Evolutionary conservation across 2,888 invertebrate genomes (phyloP).

Genomic region (Cerastoderma edule): DNA sequence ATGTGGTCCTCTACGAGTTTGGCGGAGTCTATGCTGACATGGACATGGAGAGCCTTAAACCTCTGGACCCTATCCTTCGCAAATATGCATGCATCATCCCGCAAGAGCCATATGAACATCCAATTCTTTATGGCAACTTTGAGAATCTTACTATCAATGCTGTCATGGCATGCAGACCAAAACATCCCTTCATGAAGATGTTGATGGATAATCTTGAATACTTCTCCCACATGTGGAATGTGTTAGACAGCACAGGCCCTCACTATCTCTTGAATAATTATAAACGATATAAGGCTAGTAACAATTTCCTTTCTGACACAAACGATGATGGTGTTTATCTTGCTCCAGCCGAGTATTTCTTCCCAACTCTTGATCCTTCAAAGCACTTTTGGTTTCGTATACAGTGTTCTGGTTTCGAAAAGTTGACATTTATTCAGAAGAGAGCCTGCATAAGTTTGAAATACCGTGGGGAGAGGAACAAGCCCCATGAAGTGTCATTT

Average conservation of each 20-base stretch:
- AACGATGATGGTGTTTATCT: conserved; percentile 69
- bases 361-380: conserved; percentile 75
- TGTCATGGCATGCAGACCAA: conserved; percentile 73
- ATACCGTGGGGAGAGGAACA: conserved; percentile 61
- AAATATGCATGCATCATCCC: conserved; percentile 77
- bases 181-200: conserved; percentile 77
- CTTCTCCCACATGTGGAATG: conserved; percentile 77
- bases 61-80: conserved; percentile 70
- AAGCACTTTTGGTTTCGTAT: conserved; percentile 72
- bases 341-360: conserved; percentile 78
- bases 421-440: conserved; percentile 66
- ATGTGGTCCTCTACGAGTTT: conserved; percentile 79
- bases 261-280: conserved; percentile 73
- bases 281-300: conserved; percentile 59
- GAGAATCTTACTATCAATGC: conserved; percentile 78
- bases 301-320: conserved; percentile 31
- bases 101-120: conserved; percentile 79
- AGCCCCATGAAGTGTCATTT: conserved; percentile 68
- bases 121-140: conserved; percentile 76
- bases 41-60: conserved; percentile 78
- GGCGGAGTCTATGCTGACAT: conserved; percentile 82
- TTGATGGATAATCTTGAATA: conserved; percentile 70
- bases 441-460: conserved; percentile 75
- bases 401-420: conserved; percentile 67
- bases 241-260: conserved; percentile 79